These are phyloP conservation scores for Pollenia angustigena DNA, from an alignment of 2,888 invertebrate genomes.

Conservation along the genomic window DNA sequence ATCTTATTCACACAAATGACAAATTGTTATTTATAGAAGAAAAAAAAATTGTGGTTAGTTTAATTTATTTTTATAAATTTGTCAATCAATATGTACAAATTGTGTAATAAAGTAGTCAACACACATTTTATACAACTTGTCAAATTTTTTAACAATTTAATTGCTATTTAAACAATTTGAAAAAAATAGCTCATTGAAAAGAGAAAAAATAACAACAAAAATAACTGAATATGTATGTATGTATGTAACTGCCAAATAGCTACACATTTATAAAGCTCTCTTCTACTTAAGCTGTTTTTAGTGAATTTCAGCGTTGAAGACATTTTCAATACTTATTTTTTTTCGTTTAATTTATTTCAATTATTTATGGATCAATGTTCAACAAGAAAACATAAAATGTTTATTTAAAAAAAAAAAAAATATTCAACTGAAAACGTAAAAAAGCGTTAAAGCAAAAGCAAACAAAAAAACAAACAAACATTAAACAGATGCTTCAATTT, in stretches of 20 bases:
- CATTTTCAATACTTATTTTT: not conserved
- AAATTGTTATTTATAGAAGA: not conserved
- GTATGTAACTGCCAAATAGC: not conserved
- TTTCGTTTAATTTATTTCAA: constrained; percentile 1
- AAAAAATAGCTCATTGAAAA: not conserved
- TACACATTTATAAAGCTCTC: not conserved
- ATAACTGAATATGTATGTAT: not conserved
- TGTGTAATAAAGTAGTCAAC: constrained; percentile 63
- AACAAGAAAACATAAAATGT: constrained; percentile 70
- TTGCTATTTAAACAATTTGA: constrained; percentile 35
- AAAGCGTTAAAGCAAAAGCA: not conserved
- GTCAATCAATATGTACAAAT: constrained; percentile 8
- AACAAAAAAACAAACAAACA: constrained; percentile 63
- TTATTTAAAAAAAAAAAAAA: constrained; percentile 19
- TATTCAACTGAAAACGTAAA: constrained; percentile 36
- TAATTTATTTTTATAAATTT: not conserved
- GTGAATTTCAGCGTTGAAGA: not conserved
- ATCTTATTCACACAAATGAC: not conserved
- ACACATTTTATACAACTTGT: constrained; percentile 32
- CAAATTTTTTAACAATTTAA: constrained; percentile 56
- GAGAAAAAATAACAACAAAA: not conserved
- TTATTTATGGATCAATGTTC: constrained; percentile 57
- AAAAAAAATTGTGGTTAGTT: constrained; percentile 31
- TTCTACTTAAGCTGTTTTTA: constrained; percentile 1
- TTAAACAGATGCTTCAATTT: constrained; percentile 80